A percentile compares a stretch with the other conserved stretches of the same genome.
phyloP scores from a whole-genome alignment of 2,888 invertebrate species.

The Clivina fossor region DNA sequence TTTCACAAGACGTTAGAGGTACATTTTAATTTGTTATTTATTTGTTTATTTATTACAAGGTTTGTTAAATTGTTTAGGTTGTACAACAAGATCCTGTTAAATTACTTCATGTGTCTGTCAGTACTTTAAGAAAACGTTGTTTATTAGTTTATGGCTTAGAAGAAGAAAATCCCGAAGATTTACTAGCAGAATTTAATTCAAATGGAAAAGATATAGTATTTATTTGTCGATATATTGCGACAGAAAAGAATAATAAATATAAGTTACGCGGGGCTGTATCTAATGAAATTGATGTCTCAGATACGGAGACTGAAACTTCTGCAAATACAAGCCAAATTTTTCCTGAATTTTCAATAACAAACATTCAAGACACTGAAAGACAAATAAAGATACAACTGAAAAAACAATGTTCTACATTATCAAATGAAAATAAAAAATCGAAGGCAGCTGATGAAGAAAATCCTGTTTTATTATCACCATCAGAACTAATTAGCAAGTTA shows the following conservation, averaged over 20 bases:
- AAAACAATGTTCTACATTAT: too few relatives aligned
- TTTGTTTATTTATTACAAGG: too few relatives aligned
- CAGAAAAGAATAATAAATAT: not conserved
- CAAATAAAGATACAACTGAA: not conserved
- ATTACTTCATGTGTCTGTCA: conserved; percentile 11
- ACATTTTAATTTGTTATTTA: too few relatives aligned
- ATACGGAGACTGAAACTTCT: not conserved
- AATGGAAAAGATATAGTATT: conserved; percentile 12
- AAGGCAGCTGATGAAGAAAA: too few relatives aligned
- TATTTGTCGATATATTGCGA: conserved; percentile 16
- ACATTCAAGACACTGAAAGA: not conserved
- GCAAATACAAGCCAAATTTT: not conserved
- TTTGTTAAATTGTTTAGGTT: too few relatives aligned
- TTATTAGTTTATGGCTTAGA: conserved; percentile 22
- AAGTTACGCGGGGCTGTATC: not conserved
- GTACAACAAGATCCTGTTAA: conserved; percentile 12
- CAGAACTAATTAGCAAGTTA: conserved; percentile 11
- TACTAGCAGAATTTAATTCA: conserved; percentile 16
- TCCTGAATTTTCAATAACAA: not conserved
- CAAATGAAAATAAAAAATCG: too few relatives aligned
- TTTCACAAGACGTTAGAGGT: too few relatives aligned
- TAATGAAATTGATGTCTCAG: not conserved
- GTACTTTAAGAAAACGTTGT: conserved; percentile 10
- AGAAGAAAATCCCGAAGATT: conserved; percentile 20
- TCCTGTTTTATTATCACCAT: too few relatives aligned